Base-by-base conservation (phyloP, 2,888 invertebrate genomes). In the Drymonia ruficornis region DNA sequence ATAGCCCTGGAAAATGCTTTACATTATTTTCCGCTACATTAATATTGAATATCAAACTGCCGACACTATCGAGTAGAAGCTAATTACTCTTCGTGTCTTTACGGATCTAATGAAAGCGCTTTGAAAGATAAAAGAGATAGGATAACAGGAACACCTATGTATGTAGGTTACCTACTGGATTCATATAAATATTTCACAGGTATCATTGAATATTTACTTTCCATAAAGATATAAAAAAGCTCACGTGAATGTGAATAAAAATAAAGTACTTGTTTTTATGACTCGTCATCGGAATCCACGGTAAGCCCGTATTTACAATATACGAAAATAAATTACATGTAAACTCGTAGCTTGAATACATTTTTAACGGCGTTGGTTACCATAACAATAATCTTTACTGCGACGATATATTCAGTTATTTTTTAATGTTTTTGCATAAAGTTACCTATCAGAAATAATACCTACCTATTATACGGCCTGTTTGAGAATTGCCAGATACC, bases 11-110 rank as follows among this genome's bases (percentile, higher is more conserved):
- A 87, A 89, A 89, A 89, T 81, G 83, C 76, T 87, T 83, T 72
- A 84, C 86, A 89, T 86, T 87, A 89, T 90, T 89, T 88, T 76
- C 86, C 83, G 86, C 82, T 81, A 84, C 83, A 87, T 88, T 85
- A 83, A 87, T 87, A 87, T 84, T 86, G 80, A 84, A 89, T 86
- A 88, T 86, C 76, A 81, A 70, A 81, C 62, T 59, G 67, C 55
- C 59, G 63, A 63, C 59, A 61, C 62, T 72, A 67, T 70, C 70
- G 65, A 70, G 67, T 68, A 62, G 61, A 63, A 58, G 63, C 70
- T 78, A 71, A 75, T 76, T 72, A 73, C 62, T 53, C 49, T 53
- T 54, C 51, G 49, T 31, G 16, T 46, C 16, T 40, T 11, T 40
- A 11, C 16, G 3, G 16, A 16, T 16, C 16, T 38, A 31, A 8